Base-by-base conservation (phyloP, 2,797 vertebrate genomes). In the Triplophysa bombifrons region DNA sequence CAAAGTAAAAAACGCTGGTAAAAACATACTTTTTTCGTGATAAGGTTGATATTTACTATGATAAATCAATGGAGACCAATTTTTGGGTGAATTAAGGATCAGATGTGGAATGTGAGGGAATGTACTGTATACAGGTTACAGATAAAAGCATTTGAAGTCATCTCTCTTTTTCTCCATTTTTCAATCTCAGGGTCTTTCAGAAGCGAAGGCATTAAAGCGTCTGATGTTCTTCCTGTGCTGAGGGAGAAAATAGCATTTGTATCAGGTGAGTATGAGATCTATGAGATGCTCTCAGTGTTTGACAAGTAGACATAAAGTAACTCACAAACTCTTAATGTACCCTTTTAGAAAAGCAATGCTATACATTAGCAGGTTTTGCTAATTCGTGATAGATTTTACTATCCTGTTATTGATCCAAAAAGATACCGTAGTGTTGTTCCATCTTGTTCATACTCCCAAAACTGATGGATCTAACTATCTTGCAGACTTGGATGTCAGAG, bases 181-280 rank as follows among this genome's bases (percentile, higher is more conserved):
- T 53, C 80, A 70, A 84, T 88, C 81, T 19, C 92, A 99, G 98
- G 96, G 76, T 96, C 96, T 80, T 94, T 96, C 88, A 94, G 95
- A 92, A 97, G 95, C 75, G 97, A 98, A 87, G 95, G 94, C 87
- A 93, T 99, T 90, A 98, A 96, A 94, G 96, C 96, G 78, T 95
- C 96, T 73, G 97, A 99, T 86, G 97, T 99, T 72, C 95, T 99
- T 83, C 94, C 96, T 46, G 95, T 96, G 85, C 90, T 99, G 71
- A 99, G 98, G 91, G 98, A 99, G 91, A 99, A 99, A 92, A 96
- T 99, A 78, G 98, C 98, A 87, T 99, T 98, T 2, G 96, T 99
- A 61, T 99, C 98, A 89, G 98, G 98, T 99, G 86, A 92, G 96
- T 90, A 19, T 44, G 27, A 25, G 17, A 81, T 66, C 17, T 22